Evolutionary conservation across 2,113 vertebrate species (phyloP).

Genomic region (Oreocharis arfaki): DNA sequence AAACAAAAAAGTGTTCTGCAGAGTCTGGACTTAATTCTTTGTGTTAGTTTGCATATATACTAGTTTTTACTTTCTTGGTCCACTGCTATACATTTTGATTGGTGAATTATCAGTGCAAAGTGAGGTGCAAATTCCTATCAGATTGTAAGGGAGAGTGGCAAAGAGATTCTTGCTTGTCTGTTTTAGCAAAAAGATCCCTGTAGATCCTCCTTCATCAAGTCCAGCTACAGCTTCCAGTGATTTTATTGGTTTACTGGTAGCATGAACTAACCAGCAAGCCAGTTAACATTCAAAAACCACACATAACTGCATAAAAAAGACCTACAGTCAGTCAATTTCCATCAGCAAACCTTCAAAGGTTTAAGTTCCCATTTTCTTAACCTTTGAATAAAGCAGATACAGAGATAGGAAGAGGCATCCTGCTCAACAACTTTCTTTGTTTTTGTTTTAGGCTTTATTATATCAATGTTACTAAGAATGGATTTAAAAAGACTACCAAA

Average conservation of each 20-base stretch:
- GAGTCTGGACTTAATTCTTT: neutral
- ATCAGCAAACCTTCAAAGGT: neutral
- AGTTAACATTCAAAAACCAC: neutral
- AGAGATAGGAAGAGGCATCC: neutral
- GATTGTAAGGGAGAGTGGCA: neutral
- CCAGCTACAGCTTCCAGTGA: neutral
- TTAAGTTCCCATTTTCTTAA: neutral
- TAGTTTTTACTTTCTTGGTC: neutral
- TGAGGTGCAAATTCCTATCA: neutral
- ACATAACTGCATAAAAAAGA: neutral
- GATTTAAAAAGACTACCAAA: neutral
- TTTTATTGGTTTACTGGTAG: neutral
- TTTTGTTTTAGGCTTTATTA: neutral
- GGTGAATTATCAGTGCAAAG: neutral
- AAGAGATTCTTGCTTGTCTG: neutral
- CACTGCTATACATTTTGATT: neutral
- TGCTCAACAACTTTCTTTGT: neutral
- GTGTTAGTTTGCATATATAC: neutral
- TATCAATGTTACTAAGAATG: neutral
- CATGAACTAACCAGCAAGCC: neutral
- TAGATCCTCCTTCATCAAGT: neutral
- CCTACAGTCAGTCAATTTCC: neutral
- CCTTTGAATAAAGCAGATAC: neutral
- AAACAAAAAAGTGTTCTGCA: neutral
- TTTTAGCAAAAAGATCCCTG: neutral